Evolutionary conservation across 2,888 invertebrate genomes (phyloP), one percentile per base, ranked within the genome.

Genomic region (Mechanitis mazaeus): DNA sequence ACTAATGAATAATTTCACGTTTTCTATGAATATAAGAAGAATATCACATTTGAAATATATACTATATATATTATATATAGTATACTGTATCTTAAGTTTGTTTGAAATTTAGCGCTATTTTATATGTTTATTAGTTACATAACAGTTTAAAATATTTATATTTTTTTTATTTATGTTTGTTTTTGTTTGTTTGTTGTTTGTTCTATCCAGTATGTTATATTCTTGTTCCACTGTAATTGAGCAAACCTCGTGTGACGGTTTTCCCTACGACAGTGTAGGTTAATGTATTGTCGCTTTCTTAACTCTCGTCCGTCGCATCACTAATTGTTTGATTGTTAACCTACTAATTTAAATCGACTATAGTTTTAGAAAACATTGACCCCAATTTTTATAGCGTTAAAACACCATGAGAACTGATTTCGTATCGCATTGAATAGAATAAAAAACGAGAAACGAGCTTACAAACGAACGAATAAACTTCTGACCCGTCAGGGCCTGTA

Each of bases 241-340:
- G 79, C 83, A 83, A 80, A 86, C 83, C 81, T 81, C 79, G 83
- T 85, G 82, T 85, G 85, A 85, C 83, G 79, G 75, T 86, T 87
- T 86, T 85, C 85, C 85, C 82, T 84, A 79, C 79, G 78, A 80
- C 79, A 76, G 80, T 80, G 78, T 83, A 78, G 84, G 85, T 83
- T 84, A 85, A 85, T 83, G 83, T 78, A 83, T 86, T 82, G 81
- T 83, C 81, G 77, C 87, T 88, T 87, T 89, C 88, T 85, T 86
- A 74, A 69, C 78, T 80, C 75, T 80, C 78, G 80, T 78, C 78
- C 72, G 70, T 72, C 78, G 87, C 83, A 88, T 87, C 77, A 75
- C 75, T 89, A 88, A 89, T 87, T 85, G 81, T 81, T 75, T 73
- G 80, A 83, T 83, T 80, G 81, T 84, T 85, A 81, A 86, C 87